phyloP scores from a whole-genome alignment of 2,113 vertebrate genomes.

The Cheilinus undulatus region DNA sequence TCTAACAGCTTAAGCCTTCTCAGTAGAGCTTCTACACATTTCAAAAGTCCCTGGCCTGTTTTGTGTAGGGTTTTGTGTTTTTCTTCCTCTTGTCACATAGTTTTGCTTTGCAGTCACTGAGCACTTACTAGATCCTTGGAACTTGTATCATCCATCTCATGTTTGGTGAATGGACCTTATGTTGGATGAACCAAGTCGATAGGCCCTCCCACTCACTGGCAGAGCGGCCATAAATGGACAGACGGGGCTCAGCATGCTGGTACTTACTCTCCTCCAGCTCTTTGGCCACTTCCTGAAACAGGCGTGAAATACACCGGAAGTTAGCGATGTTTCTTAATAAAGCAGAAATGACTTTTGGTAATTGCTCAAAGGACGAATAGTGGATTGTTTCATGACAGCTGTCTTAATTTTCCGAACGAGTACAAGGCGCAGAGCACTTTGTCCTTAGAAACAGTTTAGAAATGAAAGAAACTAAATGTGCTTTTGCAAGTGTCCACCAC shows the following conservation, averaged over 20 bases:
- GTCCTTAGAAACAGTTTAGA: neutral
- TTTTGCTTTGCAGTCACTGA: neutral
- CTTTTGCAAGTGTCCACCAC: neutral
- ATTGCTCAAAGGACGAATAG: neutral
- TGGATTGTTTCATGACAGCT: neutral
- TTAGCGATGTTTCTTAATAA: slow-evolving; percentile 5
- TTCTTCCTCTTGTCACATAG: neutral
- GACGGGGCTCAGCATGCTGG: slow-evolving; percentile 94
- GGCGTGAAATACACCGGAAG: slow-evolving; percentile 21
- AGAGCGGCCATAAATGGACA: slow-evolving; percentile 95
- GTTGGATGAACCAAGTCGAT: slow-evolving; percentile 95
- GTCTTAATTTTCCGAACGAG: no score
- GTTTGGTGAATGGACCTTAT: slow-evolving; percentile 95
- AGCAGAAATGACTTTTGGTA: neutral
- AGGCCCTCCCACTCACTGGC: slow-evolving; percentile 90
- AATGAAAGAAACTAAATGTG: neutral
- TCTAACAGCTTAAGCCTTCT: no score
- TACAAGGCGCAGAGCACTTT: neutral
- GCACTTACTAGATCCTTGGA: slow-evolving; percentile 96
- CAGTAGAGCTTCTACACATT: no score
- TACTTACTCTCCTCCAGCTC: slow-evolving; percentile 97
- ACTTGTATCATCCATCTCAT: slow-evolving; percentile 98
- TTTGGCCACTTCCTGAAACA: slow-evolving; percentile 90
- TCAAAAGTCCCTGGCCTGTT: no score
- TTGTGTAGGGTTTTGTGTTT: neutral